phyloP scores from a whole-genome alignment of 2,888 invertebrate species.

The Chironomus riparius region DNA sequence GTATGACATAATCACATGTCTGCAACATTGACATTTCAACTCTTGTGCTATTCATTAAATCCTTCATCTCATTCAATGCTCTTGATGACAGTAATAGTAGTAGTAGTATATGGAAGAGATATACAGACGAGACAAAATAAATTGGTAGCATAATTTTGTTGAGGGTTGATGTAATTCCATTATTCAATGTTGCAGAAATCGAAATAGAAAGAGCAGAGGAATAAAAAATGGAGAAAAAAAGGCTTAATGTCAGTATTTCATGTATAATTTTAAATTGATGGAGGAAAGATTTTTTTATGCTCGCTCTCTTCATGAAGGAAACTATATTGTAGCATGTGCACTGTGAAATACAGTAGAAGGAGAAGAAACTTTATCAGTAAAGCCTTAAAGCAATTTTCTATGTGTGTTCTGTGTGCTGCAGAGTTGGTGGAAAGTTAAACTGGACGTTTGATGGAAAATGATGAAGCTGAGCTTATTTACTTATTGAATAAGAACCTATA shows the following conservation, averaged over 20 bases:
- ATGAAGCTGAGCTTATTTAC: no score
- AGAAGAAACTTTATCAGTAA: neutral
- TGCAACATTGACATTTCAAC: constrained; percentile 15
- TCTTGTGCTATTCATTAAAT: constrained; percentile 13
- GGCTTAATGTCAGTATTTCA: neutral
- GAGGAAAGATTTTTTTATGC: no score
- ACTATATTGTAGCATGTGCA: no score
- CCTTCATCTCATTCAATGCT: neutral
- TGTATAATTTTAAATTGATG: no score
- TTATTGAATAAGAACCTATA: no score
- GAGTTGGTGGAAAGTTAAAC: no score
- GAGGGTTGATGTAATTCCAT: neutral
- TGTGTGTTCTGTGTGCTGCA: neutral
- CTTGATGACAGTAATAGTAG: neutral
- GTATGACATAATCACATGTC: constrained; percentile 18
- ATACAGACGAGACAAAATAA: neutral
- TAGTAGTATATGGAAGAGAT: neutral
- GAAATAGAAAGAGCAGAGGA: no score
- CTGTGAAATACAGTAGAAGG: no score
- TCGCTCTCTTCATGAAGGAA: no score
- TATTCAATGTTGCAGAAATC: neutral
- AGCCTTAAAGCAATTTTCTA: neutral
- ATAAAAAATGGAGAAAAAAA: neutral
- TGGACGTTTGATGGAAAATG: no score
- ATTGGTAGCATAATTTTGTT: neutral